Evolutionary conservation across 2,797 vertebrate genomes (phyloP).

Genomic region (Notolepis coatsorum): DNA sequence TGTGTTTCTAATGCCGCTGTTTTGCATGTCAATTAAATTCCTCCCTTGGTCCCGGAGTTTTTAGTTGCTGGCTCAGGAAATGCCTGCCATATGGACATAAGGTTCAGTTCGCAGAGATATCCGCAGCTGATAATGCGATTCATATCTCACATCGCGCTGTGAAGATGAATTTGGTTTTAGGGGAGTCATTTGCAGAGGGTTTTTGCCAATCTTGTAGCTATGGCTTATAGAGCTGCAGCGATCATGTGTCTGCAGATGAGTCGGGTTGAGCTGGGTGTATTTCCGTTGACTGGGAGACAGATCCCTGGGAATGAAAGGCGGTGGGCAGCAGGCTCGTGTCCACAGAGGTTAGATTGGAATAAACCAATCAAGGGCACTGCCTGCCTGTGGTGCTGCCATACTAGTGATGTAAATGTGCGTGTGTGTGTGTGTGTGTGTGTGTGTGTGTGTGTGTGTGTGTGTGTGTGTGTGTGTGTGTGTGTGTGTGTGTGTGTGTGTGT

Average conservation of each 20-base stretch:
- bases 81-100: neutral
- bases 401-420: constrained; percentile 35
- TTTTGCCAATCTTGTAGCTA: constrained; percentile 11
- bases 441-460: constrained; percentile 8
- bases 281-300: constrained; percentile 10
- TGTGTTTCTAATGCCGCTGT: too few species aligned
- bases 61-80: constrained; percentile 4
- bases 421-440: constrained; percentile 11
- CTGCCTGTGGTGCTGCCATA: constrained; percentile 53
- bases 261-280: constrained; percentile 26
- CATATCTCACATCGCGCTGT: neutral
- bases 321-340: constrained; percentile 51
- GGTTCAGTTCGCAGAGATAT: constrained; percentile 25
- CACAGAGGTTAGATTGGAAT: constrained; percentile 50
- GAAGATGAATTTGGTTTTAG: constrained; percentile 23
- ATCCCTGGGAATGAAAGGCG: constrained; percentile 42
- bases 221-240: constrained; percentile 8
- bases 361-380: constrained; percentile 57
- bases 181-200: constrained; percentile 38
- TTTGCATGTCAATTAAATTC: too few species aligned
- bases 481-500: constrained; percentile 7
- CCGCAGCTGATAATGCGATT: constrained; percentile 14
- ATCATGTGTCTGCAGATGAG: constrained; percentile 37
- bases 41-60: too few species aligned
- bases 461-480: neutral